Percentiles rank a stretch among this genome's conserved stretches.
phyloP scores from a whole-genome alignment of 2,888 invertebrate species.

The Phengaris arion region DNA sequence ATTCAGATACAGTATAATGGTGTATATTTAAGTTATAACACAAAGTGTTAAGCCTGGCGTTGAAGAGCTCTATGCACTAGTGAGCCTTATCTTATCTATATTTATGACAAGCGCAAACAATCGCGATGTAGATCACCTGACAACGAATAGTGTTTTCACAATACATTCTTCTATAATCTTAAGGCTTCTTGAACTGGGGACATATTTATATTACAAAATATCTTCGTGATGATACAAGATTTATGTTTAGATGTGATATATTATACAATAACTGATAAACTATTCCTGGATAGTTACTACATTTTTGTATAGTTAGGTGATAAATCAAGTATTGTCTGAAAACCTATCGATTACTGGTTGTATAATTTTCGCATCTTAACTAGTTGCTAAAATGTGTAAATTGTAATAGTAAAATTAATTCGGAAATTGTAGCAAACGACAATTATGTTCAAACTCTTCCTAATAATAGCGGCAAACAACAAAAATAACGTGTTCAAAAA shows the following conservation, averaged over 20 bases:
- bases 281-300: background rate
- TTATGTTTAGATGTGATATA: slow-evolving; percentile 15
- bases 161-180: slow-evolving; percentile 66
- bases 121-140: slow-evolving; percentile 63
- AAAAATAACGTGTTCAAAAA: background rate
- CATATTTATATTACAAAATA: slow-evolving; percentile 48
- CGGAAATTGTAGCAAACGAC: too few relatives aligned
- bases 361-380: too few relatives aligned
- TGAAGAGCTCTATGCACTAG: slow-evolving; percentile 43
- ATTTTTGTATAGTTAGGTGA: background rate
- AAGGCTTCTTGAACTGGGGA: slow-evolving; percentile 34
- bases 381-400: too few relatives aligned
- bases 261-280: background rate
- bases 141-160: slow-evolving; percentile 71
- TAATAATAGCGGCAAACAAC: background rate
- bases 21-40: too few relatives aligned
- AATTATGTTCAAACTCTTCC: too few relatives aligned
- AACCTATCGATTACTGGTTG: too few relatives aligned
- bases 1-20: slow-evolving; percentile 33
- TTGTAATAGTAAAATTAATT: too few relatives aligned
- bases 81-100: slow-evolving; percentile 52
- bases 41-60: background rate
- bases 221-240: slow-evolving; percentile 50
- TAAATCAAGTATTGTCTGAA: too few relatives aligned
- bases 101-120: slow-evolving; percentile 53